These are phyloP conservation scores for Rhopalosiphum maidis DNA, from an alignment of 1,140 invertebrate species.

Conservation along the genomic window DNA sequence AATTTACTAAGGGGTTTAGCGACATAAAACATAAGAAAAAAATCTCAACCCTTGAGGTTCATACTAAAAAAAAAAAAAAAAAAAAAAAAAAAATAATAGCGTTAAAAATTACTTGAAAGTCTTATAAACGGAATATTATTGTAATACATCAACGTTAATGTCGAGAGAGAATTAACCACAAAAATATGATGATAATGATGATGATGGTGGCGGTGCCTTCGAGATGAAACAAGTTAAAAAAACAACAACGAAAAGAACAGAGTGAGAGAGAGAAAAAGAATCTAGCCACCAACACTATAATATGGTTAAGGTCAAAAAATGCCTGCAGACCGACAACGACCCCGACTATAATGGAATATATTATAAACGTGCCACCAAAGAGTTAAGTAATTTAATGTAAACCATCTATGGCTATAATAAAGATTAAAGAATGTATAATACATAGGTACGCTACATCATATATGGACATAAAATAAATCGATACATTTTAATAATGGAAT, in stretches of 20 bases:
- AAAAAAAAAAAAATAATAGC: conserved; percentile 27
- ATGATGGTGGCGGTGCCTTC: conserved; percentile 33
- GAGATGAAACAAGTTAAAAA: conserved; percentile 48
- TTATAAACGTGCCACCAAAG: conserved; percentile 41
- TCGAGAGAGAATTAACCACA: conserved; percentile 51
- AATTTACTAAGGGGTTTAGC: neutral
- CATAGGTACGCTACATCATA: neutral
- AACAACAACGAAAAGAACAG: conserved; percentile 47
- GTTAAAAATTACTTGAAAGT: conserved; percentile 42
- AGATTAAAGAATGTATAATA: conserved; percentile 10
- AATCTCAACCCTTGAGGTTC: conserved; percentile 24
- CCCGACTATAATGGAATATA: conserved; percentile 39
- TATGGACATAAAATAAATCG: conserved; percentile 1
- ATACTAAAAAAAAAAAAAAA: neutral
- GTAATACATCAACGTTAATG: conserved; percentile 45
- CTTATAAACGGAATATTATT: conserved; percentile 49
- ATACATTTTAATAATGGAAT: neutral
- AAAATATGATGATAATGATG: conserved; percentile 30
- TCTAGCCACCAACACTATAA: conserved; percentile 39
- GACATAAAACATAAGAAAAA: neutral
- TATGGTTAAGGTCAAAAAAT: conserved; percentile 46
- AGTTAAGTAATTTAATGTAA: conserved; percentile 42
- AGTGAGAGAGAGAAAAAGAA: conserved; percentile 51
- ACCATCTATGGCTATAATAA: conserved; percentile 27
- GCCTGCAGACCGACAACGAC: conserved; percentile 49